Evolutionary conservation across 2,888 invertebrate species (phyloP), one percentile per base, ranked within the genome.

Genomic region (Eupithecia subumbrata): DNA sequence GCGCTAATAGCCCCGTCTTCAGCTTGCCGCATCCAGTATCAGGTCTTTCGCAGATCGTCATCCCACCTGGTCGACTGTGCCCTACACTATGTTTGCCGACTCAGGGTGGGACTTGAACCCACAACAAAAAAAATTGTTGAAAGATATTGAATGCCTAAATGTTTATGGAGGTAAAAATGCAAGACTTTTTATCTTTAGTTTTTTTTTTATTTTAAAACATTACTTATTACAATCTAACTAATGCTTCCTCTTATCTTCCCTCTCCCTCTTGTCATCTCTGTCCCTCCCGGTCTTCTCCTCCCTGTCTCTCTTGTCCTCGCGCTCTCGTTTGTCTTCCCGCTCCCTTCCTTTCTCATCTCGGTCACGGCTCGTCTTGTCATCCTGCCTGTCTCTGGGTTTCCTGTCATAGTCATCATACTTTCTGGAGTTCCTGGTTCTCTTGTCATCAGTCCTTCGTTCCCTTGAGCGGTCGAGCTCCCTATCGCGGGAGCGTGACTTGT

Each of bases 331-430:
- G 16, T 77, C 77, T 18, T 77, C 77, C 25, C 77, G 72, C 37
- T 77, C 77, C 11, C 75, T 63, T 7, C 73, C 77, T 25, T 75
- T 77, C n/a, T 77, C 75, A 37, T 77, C 77, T 22, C 77, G 45
- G 43, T 77, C 77, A 0, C 77, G 67, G 25, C 71, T 77, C 8
- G 69, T 52, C 66, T 77, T 77, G 16, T 94, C 94, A 82, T 94
- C 93, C 69, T 60, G 60, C 14, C 92, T 84, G 69, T 95, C 95
- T 72, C 95, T 84, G 78, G 92, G 90, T 82, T 95, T 94, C 1
- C 95, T 84, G 2, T 95, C 95, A 87, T 95, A 95, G 76, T 95
- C 95, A 82, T 95, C 95, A 87, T 95, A 95, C 77, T 95, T 95
- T 75, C 95, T 88, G 0, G 93, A 92, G 11, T 84, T 86, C 7